Evolutionary conservation across 2,888 invertebrate genomes (phyloP).

Genomic region (Spilosoma lubricipeda): DNA sequence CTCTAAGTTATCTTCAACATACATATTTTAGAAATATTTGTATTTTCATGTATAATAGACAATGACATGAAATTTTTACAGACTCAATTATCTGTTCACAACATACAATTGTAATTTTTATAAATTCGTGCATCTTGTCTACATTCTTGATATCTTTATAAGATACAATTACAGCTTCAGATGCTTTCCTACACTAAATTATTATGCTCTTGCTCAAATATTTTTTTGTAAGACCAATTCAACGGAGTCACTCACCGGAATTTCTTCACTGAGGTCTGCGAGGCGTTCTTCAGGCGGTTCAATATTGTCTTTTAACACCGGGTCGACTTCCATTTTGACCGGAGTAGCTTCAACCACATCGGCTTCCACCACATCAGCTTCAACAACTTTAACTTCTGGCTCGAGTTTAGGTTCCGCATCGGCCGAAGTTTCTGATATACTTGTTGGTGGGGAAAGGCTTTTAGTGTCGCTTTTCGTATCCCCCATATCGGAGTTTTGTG

Average conservation of each 20-base stretch:
- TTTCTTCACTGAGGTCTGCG: constrained; percentile 50
- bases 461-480: constrained; percentile 78
- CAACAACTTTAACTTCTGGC: constrained; percentile 8
- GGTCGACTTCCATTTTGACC: constrained; percentile 56
- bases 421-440: constrained; percentile 69
- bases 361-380: constrained; percentile 15
- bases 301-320: constrained; percentile 49
- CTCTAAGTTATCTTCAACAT: not conserved
- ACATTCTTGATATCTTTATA: not conserved
- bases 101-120: not conserved
- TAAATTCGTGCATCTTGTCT: not conserved
- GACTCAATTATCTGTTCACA: not conserved
- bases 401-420: constrained; percentile 57
- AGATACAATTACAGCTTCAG: not conserved
- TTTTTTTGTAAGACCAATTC: not conserved
- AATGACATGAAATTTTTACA: not conserved
- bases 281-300: constrained; percentile 47
- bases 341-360: constrained; percentile 16
- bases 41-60: not conserved
- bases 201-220: not conserved
- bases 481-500: constrained; percentile 75
- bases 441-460: constrained; percentile 73
- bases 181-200: not conserved
- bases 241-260: constrained; percentile 48
- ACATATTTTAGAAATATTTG: not conserved